Evolutionary conservation across 2,888 invertebrate species (phyloP).

Genomic region (Tenthredo livida): DNA sequence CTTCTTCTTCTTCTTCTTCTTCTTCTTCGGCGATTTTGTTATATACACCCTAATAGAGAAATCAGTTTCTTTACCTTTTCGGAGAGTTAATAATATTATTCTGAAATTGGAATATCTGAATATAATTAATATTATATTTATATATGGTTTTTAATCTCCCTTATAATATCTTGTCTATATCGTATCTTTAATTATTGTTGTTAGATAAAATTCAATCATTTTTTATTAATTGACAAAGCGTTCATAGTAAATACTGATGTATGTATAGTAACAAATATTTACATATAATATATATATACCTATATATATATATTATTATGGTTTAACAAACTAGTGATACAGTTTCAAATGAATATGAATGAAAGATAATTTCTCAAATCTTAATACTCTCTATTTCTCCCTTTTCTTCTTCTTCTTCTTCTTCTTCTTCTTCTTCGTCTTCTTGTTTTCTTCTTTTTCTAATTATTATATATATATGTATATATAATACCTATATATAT

Average conservation of each 20-base stretch:
- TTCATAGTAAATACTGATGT: constrained; percentile 76
- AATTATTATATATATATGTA: constrained; percentile 54
- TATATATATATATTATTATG: constrained; percentile 54
- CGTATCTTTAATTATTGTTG: background rate
- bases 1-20: background rate
- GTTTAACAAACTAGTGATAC: constrained; percentile 77
- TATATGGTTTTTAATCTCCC: background rate
- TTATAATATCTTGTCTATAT: background rate
- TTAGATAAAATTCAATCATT: constrained; percentile 74
- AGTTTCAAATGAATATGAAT: constrained; percentile 65
- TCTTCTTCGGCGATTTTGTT: background rate
- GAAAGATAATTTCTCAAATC: constrained; percentile 58
- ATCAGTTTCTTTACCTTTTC: background rate
- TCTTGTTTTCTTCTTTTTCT: constrained; percentile 54
- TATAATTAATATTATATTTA: background rate
- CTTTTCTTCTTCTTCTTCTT: constrained; percentile 38
- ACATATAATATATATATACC: constrained; percentile 47
- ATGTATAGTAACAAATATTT: constrained; percentile 62
- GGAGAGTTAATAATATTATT: background rate
- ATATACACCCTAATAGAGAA: background rate
- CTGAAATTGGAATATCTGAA: no score
- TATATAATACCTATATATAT: constrained; percentile 32
- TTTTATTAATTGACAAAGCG: constrained; percentile 78
- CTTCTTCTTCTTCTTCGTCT: background rate
- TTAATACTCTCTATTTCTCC: constrained; percentile 45